phyloP scores from a whole-genome alignment of 1,140 invertebrate genomes.

The Olivierus martensii region DNA sequence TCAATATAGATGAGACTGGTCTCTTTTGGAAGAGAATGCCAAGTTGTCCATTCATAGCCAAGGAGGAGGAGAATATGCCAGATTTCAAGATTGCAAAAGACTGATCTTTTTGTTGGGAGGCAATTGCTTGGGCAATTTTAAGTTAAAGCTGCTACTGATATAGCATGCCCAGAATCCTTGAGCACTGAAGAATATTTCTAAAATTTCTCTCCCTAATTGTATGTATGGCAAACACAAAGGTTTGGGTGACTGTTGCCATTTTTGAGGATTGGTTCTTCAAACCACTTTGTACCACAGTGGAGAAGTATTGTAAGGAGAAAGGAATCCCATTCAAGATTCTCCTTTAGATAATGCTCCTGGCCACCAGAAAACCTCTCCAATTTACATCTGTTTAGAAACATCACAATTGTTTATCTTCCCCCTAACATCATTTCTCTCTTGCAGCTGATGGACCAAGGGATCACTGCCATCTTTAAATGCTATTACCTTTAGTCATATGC shows the following conservation, averaged over 20 bases:
- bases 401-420: slow-evolving; percentile 6
- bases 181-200: slow-evolving; percentile 6
- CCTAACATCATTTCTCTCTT: slow-evolving; percentile 6
- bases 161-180: slow-evolving; percentile 13
- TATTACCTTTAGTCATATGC: slow-evolving; percentile 3
- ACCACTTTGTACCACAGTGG: slow-evolving; percentile 13
- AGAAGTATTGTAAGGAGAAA: slow-evolving; percentile 12
- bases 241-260: slow-evolving; percentile 6
- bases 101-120: slow-evolving; percentile 11
- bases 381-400: slow-evolving; percentile 4
- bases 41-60: slow-evolving; percentile 1
- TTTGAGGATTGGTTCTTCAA: slow-evolving; percentile 16
- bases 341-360: slow-evolving; percentile 17
- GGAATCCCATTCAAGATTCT: slow-evolving; percentile 13
- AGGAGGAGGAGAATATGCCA: slow-evolving; percentile 1
- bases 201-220: slow-evolving; percentile 7
- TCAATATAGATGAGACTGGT: slow-evolving; percentile 20
- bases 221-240: slow-evolving; percentile 11
- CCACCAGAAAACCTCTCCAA: slow-evolving; percentile 6
- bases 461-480: slow-evolving; percentile 12
- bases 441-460: slow-evolving; percentile 14
- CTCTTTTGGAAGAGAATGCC: slow-evolving; percentile 21
- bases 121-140: slow-evolving; percentile 10
- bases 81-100: slow-evolving; percentile 15
- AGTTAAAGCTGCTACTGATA: slow-evolving; percentile 8